phyloP scores from a whole-genome alignment of 2,113 vertebrate species.

The Lepus americanus region DNA sequence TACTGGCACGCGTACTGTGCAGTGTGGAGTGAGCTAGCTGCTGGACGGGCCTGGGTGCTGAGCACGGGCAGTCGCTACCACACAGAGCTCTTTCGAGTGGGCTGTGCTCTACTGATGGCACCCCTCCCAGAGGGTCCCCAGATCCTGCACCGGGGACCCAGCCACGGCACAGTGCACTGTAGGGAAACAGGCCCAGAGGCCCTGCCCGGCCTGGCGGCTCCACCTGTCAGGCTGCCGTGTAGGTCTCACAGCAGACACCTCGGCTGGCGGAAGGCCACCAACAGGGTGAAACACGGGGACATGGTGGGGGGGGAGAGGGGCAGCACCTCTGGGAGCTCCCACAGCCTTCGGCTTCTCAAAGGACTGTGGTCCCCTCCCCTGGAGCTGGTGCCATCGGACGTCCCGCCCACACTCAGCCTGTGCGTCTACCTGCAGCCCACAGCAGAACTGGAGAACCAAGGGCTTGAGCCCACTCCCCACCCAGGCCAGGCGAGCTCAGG shows the following conservation, averaged over 20 bases:
- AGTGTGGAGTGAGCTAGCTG: no score
- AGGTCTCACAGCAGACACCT: background rate
- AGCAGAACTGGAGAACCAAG: no score
- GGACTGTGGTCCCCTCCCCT: no score
- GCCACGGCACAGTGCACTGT: rapidly evolving
- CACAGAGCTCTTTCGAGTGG: rapidly evolving
- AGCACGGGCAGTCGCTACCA: background rate
- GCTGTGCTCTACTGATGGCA: rapidly evolving
- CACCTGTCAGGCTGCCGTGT: rapidly evolving
- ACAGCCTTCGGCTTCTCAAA: no score
- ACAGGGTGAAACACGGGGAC: background rate
- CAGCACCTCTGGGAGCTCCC: no score
- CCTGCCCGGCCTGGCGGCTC: background rate
- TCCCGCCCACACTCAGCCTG: no score
- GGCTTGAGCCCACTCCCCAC: no score
- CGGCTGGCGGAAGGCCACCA: background rate
- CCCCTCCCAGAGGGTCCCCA: background rate
- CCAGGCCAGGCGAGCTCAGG: no score
- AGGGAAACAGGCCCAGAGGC: background rate
- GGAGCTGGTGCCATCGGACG: no score
- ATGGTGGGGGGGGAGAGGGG: no score
- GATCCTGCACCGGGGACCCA: background rate
- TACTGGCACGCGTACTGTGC: no score
- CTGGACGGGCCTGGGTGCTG: background rate
- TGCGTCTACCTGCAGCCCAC: no score